A percentile compares a stretch with the other conserved stretches of the same genome.
Evolutionary conservation across 2,888 invertebrate genomes (phyloP).

Genomic region (Venusia cambrica): DNA sequence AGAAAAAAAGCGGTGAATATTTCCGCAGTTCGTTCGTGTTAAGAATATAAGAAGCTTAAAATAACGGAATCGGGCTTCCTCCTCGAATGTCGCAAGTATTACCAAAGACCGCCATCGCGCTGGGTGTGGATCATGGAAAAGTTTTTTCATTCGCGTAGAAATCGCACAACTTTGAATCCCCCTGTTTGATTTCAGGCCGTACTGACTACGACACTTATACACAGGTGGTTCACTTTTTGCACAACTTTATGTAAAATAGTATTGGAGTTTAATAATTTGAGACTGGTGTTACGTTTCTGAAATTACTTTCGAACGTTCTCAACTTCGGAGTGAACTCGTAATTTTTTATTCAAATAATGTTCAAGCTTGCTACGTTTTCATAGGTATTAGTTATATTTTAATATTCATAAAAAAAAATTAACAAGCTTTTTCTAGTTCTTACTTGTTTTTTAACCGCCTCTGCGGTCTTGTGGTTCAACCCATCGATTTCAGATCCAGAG

Average conservation of each 20-base stretch:
- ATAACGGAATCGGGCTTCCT: conserved; percentile 55
- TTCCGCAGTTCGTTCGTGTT: conserved; percentile 48
- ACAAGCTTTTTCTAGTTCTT: no score
- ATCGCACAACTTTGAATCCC: conserved; percentile 40
- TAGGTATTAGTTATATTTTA: conserved; percentile 5
- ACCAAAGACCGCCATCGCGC: conserved; percentile 25
- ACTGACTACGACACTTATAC: conserved; percentile 40
- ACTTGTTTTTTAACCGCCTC: no score
- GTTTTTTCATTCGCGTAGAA: conserved; percentile 57
- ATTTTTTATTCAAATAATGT: conserved; percentile 39
- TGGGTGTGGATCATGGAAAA: conserved; percentile 39
- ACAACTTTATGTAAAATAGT: conserved; percentile 52
- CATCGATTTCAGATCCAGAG: no score
- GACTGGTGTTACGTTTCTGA: conserved; percentile 41
- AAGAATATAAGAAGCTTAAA: conserved; percentile 70
- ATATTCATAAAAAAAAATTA: no score
- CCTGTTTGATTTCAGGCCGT: conserved; percentile 47
- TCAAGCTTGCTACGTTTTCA: conserved; percentile 10
- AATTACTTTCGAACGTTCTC: conserved; percentile 39
- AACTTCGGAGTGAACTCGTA: conserved; percentile 30
- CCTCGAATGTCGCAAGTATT: conserved; percentile 40
- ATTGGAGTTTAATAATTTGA: conserved; percentile 49
- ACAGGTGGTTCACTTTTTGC: conserved; percentile 51
- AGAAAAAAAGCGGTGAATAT: conserved; percentile 45
- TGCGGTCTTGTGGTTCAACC: no score